A percentile compares a stretch with the other conserved stretches of the same genome.
These are phyloP conservation scores for Aphelinus certus DNA, from an alignment of 1,140 invertebrate genomes.

Conservation along the genomic window DNA sequence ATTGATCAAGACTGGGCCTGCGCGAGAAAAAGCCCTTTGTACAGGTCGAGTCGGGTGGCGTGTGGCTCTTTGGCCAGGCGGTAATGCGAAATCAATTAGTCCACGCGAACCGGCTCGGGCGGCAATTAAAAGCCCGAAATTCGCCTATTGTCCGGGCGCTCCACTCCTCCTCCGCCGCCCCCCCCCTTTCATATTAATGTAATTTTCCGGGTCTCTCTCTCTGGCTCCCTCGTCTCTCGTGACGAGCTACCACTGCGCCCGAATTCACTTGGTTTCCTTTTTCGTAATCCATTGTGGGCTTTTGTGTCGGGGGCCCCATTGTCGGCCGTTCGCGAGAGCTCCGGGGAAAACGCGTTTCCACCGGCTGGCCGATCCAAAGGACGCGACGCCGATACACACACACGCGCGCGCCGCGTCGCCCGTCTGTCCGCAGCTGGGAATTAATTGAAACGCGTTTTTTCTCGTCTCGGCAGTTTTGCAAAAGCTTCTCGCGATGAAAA, in stretches of 20 bases:
- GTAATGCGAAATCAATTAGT: slow-evolving; percentile 38
- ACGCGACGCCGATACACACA: not conserved
- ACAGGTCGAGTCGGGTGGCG: no score
- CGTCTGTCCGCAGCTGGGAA: no score
- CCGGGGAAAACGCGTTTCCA: no score
- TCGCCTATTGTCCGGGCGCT: slow-evolving; percentile 27
- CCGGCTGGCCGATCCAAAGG: not conserved
- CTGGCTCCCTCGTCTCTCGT: no score
- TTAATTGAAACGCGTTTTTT: slow-evolving; percentile 5
- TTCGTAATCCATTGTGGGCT: slow-evolving; percentile 52
- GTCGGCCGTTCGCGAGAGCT: slow-evolving; percentile 19
- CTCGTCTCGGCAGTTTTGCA: slow-evolving; percentile 3
- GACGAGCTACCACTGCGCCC: not conserved
- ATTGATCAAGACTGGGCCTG: no score
- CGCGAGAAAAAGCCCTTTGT: no score
- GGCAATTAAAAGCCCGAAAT: slow-evolving; percentile 35
- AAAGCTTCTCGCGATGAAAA: not conserved
- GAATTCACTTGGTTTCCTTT: slow-evolving; percentile 57
- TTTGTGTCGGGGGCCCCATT: slow-evolving; percentile 47
- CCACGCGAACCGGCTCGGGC: slow-evolving; percentile 13
- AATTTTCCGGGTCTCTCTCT: slow-evolving; percentile 44
- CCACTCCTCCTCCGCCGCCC: no score
- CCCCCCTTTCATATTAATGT: slow-evolving; percentile 49
- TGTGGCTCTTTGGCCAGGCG: no score
- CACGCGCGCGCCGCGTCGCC: not conserved